Evolutionary conservation across 2,888 invertebrate species (phyloP).

Genomic region (Margaritifera margaritifera): DNA sequence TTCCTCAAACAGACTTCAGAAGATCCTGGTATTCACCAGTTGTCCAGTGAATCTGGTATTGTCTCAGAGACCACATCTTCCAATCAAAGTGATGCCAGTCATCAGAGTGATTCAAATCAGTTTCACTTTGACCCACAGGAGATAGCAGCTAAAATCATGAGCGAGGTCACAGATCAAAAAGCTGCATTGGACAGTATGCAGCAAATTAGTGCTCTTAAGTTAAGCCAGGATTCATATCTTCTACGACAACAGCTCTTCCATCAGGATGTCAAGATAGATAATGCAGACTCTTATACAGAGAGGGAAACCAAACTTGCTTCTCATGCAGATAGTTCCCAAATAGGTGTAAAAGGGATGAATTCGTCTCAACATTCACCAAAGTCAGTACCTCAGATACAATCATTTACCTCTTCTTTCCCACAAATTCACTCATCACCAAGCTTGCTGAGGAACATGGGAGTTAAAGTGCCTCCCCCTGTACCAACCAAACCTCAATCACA

Average conservation of each 20-base stretch:
- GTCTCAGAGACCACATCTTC: constrained; percentile 50
- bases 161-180: constrained; percentile 58
- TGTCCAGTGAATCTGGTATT: constrained; percentile 48
- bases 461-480: too few species aligned
- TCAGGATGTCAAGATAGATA: neutral
- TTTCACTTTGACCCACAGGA: constrained; percentile 50
- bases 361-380: neutral
- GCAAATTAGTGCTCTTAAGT: constrained; percentile 35
- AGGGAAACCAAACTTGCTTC: too few species aligned
- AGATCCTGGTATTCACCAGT: constrained; percentile 13
- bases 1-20: constrained; percentile 27
- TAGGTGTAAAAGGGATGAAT: neutral
- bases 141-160: constrained; percentile 60
- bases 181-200: constrained; percentile 60
- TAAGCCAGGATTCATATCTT: neutral
- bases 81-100: constrained; percentile 50
- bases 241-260: neutral
- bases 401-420: constrained; percentile 1
- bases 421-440: neutral
- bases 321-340: too few species aligned
- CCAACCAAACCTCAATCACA: too few species aligned
- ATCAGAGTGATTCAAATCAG: constrained; percentile 41
- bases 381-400: constrained; percentile 1
- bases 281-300: neutral
- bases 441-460: neutral